Conservation (phyloP, 2,797 vertebrate genomes). For the Danio kyathit region DNA sequence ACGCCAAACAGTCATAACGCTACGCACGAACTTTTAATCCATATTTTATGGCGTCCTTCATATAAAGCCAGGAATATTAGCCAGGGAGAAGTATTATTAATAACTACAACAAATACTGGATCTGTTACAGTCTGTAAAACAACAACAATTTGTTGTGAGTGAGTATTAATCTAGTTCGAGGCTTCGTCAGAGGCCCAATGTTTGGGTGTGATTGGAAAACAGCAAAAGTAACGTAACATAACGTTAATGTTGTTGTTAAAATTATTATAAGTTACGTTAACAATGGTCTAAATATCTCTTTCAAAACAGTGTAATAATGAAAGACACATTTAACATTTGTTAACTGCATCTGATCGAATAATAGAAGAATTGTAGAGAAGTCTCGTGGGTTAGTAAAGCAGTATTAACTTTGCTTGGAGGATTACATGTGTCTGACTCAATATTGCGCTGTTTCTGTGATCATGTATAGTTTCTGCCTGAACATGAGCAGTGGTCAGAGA, state of each 20-base stretch:
- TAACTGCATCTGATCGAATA: no score
- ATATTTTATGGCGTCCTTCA: not conserved
- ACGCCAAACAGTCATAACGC: not conserved
- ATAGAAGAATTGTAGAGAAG: no score
- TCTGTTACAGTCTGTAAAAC: not conserved
- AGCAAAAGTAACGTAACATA: not conserved
- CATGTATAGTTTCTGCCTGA: slow-evolving; percentile 73
- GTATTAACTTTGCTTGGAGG: no score
- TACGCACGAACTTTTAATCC: not conserved
- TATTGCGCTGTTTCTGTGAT: not conserved
- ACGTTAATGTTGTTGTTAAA: no score
- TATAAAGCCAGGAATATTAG: not conserved
- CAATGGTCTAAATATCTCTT: not conserved
- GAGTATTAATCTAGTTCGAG: not conserved
- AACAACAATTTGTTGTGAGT: not conserved
- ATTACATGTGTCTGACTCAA: no score
- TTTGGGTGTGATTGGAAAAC: not conserved
- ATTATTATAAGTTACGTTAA: no score
- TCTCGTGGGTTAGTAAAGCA: no score
- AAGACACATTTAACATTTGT: not conserved
- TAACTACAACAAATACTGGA: not conserved
- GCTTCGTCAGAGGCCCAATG: not conserved
- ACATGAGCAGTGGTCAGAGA: slow-evolving; percentile 90
- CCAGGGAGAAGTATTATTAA: rapidly evolving
- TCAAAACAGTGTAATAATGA: no score